Percentiles rank a stretch among this genome's conserved stretches.
These are phyloP conservation scores for Sphenopsis melanotis DNA, from an alignment of 2,797 vertebrate species.

Conservation along the genomic window DNA sequence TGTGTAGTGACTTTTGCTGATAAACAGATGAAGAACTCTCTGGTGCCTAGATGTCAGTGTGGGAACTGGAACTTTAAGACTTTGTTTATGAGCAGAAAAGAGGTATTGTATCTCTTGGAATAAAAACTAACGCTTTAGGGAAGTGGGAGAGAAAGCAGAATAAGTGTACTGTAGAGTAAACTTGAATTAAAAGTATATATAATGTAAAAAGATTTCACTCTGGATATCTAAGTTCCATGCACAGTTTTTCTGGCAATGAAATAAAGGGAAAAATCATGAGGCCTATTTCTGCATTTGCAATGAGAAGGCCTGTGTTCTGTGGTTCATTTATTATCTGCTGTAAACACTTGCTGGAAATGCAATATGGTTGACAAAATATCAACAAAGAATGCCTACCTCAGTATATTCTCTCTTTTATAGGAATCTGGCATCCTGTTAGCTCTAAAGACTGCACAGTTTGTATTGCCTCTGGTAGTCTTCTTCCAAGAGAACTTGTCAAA, in stretches of 20 bases:
- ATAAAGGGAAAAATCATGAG: background rate
- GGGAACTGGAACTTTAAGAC: background rate
- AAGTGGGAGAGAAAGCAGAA: background rate
- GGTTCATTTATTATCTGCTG: background rate
- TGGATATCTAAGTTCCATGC: background rate
- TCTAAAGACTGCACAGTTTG: background rate
- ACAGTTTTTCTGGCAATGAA: background rate
- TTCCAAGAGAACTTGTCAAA: conserved; percentile 46
- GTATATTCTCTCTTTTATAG: conserved; percentile 6
- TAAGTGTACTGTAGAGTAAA: background rate
- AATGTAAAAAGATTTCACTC: background rate
- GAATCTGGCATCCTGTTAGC: background rate
- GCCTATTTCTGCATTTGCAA: background rate
- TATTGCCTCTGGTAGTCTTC: background rate
- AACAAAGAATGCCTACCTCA: background rate
- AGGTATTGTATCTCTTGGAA: background rate
- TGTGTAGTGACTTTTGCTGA: background rate
- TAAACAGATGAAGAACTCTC: background rate
- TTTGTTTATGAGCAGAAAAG: background rate
- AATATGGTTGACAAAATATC: background rate
- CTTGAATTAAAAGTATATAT: background rate
- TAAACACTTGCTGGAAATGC: background rate
- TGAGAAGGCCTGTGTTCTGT: background rate
- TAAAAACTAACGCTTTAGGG: background rate
- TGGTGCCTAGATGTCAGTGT: background rate